Percentiles rank a stretch among this genome's conserved stretches.
Conservation (phyloP, 2,113 vertebrate species). For the Telmatochromis brachygnathus region DNA sequence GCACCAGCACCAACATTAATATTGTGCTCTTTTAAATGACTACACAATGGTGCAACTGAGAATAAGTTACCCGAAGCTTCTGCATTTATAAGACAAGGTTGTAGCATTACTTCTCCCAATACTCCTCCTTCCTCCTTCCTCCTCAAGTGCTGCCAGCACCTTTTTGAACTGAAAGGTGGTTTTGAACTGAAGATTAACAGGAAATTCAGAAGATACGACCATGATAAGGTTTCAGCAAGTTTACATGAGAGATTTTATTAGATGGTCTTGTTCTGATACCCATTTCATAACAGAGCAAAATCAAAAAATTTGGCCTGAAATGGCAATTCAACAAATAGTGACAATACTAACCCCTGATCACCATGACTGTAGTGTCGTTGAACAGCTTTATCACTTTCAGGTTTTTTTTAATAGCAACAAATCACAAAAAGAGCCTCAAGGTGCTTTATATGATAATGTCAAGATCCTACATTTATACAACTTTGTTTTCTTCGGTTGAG, state of each 20-base stretch:
- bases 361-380: neutral
- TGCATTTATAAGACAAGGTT: neutral
- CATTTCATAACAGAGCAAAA: neutral
- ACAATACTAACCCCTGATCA: neutral
- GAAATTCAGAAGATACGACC: neutral
- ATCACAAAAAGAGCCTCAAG: neutral
- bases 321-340: neutral
- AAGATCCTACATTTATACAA: neutral
- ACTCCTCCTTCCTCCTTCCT: neutral
- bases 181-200: neutral
- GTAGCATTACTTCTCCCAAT: neutral
- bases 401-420: neutral
- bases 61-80: neutral
- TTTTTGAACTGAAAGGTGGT: neutral
- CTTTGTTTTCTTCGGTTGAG: neutral
- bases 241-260: neutral
- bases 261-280: neutral
- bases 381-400: neutral
- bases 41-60: neutral
- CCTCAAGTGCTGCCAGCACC: neutral
- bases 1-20: neutral
- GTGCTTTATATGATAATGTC: neutral
- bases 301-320: neutral
- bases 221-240: neutral
- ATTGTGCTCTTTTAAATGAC: neutral